A percentile compares a stretch with the other conserved stretches of the same genome.
phyloP scores from a whole-genome alignment of 2,113 vertebrate species.

The Fulica atra region DNA sequence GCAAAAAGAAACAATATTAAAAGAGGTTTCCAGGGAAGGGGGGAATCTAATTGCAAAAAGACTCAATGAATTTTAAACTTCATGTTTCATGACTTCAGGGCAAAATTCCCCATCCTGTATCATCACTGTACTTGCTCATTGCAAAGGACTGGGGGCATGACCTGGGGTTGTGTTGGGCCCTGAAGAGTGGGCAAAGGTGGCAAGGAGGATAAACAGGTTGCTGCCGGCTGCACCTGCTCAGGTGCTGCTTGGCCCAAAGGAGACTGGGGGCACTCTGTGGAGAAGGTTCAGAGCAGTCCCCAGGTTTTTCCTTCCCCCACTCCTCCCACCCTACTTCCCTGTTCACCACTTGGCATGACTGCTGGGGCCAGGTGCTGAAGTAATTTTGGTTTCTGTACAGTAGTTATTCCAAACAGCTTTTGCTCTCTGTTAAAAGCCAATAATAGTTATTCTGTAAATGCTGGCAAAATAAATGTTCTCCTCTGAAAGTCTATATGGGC shows the following conservation, averaged over 20 bases:
- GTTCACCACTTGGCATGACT: not conserved
- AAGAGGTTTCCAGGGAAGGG: not conserved
- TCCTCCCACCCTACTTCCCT: not conserved
- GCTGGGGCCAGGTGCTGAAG: not conserved
- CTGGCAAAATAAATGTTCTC: not conserved
- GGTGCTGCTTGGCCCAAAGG: not conserved
- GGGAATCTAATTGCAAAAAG: not conserved
- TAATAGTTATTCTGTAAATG: not conserved
- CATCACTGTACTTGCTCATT: not conserved
- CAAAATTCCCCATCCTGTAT: not conserved
- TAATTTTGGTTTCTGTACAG: not conserved
- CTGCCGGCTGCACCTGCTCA: not conserved
- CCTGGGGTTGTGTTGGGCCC: accelerated
- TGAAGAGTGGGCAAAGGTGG: not conserved
- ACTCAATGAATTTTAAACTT: not conserved
- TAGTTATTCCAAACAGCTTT: not conserved
- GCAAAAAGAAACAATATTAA: not conserved
- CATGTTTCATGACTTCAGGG: not conserved
- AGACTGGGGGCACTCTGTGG: not conserved
- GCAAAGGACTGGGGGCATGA: accelerated
- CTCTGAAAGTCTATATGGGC: not conserved
- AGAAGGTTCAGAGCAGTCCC: not conserved
- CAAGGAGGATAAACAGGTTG: not conserved
- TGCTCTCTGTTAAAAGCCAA: not conserved
- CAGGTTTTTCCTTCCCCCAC: not conserved